Base-by-base conservation (phyloP, 2,113 vertebrate species). In the Ploceus nigricollis region DNA sequence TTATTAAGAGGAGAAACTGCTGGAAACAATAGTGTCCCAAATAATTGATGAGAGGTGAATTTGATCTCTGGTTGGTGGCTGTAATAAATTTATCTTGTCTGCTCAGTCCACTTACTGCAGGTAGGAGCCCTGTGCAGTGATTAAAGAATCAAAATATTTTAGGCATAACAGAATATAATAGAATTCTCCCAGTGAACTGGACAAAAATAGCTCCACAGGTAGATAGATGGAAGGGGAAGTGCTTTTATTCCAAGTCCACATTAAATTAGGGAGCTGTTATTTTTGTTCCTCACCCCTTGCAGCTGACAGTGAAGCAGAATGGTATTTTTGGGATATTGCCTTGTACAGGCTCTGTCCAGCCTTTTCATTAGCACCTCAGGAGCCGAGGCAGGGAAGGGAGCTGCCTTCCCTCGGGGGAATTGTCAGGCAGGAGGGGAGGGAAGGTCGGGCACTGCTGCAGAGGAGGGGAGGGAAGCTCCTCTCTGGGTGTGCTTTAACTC, bases 101-200 rank as follows among this genome's bases (percentile, higher is more conserved):
- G 40, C 61, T 88, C 40, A 28, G 45, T 92, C 92, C 86, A 88
- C 54, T 92, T 76, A 68, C 82, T 93, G 79, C 90, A 94, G 95
- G 79, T 94, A 57, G 63, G 25, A 90, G 17, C 50, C 31, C 31
- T 54, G 28, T 48, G 37, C 58, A 24, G 86, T 80, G 82, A 83
- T 91, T 92, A 92, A 89, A 95, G 63, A 19, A 93, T 75, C 33
- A 75, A 92, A 95, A 83, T 89, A 93, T 94, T 94, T 96, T 73
- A 71, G 78, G 63, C 64, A 48, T 68, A 83, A 77, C 42, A 82
- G 73, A 93, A 83, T 35, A 33, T 63, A 91, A 64, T 37, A 45
- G 45, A 71, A 13, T 71, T 93, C 66, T 92, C 13, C n/a, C 39
- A 44, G 58, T 30, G 45, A 90, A 69, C 18, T 37, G 40, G 58